Conservation (phyloP, 1,140 invertebrate genomes). For the Lycorma delicatula region DNA sequence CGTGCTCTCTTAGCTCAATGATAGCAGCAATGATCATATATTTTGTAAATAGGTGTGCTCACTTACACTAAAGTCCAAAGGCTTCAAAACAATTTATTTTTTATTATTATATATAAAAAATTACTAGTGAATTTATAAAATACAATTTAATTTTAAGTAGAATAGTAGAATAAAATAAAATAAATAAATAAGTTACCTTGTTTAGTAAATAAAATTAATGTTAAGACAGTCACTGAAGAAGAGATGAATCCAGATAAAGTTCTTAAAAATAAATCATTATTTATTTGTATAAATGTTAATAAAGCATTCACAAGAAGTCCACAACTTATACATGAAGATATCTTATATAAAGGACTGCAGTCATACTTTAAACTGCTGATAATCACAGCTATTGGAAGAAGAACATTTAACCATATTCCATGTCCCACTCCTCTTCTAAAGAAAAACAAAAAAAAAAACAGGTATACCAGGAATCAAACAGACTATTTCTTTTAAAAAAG, state of each 20-base stretch:
- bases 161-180: no score
- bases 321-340: slow-evolving; percentile 14
- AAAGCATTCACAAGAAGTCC: slow-evolving; percentile 18
- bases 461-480: no score
- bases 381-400: slow-evolving; percentile 42
- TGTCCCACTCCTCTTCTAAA: slow-evolving; percentile 34
- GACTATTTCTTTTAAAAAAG: no score
- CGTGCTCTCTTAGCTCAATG: no score
- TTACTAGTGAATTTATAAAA: no score
- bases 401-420: slow-evolving; percentile 46
- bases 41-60: no score
- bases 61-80: no score
- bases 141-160: no score
- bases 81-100: no score
- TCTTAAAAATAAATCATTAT: slow-evolving; percentile 5
- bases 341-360: slow-evolving; percentile 14
- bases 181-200: no score
- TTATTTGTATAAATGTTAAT: slow-evolving; percentile 9
- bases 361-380: neutral
- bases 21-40: no score
- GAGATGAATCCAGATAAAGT: slow-evolving; percentile 1
- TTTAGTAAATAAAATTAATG: slow-evolving; percentile 38
- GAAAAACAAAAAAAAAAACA: neutral
- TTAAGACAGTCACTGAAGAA: slow-evolving; percentile 33
- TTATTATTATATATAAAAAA: no score